These are phyloP conservation scores for Collichthys lucidus DNA, from an alignment of 2,113 vertebrate species.

Conservation along the genomic window DNA sequence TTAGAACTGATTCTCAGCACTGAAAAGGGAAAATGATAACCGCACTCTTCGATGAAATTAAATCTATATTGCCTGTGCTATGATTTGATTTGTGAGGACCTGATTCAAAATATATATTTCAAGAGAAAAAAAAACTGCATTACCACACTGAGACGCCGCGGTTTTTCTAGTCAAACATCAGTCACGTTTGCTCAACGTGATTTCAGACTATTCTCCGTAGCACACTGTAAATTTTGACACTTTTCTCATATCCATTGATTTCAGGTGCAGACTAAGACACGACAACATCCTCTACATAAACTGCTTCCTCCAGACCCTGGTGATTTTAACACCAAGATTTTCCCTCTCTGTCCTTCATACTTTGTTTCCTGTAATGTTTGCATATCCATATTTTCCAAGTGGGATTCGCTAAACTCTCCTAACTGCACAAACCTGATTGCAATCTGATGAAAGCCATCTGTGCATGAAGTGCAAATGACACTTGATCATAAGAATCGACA, in stretches of 20 bases:
- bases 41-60: neutral
- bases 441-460: neutral
- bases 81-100: neutral
- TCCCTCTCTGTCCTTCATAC: neutral
- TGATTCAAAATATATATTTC: neutral
- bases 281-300: neutral
- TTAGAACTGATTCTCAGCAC: neutral
- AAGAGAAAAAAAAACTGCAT: neutral
- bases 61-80: neutral
- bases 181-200: neutral
- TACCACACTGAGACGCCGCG: neutral
- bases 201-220: neutral
- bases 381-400: neutral
- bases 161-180: neutral
- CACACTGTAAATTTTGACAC: neutral
- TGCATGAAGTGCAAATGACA: neutral
- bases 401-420: neutral
- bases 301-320: neutral
- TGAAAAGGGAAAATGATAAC: neutral
- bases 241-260: neutral
- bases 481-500: neutral
- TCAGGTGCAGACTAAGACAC: neutral
- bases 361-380: neutral
- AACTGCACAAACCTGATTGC: neutral
- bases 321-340: neutral